A percentile compares a stretch with the other conserved stretches of the same genome.
These are phyloP conservation scores for Rhegmatorhina hoffmannsi DNA, from an alignment of 2,113 vertebrate genomes.

Conservation along the genomic window DNA sequence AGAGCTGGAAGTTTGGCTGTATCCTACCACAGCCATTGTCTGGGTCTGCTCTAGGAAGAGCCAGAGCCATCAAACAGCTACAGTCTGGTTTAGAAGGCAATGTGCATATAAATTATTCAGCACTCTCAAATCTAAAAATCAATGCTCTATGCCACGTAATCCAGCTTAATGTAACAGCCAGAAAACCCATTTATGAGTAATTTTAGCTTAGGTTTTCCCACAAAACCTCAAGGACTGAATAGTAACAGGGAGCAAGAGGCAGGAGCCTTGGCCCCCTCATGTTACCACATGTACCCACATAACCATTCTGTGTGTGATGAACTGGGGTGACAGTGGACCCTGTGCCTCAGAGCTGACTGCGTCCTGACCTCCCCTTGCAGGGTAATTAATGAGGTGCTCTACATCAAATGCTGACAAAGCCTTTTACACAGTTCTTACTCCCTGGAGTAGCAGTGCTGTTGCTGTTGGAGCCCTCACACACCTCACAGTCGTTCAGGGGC, in stretches of 20 bases:
- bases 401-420: neutral
- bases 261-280: fast-evolving
- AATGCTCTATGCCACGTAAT: neutral
- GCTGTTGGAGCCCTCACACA: neutral
- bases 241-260: neutral
- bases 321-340: fast-evolving
- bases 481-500: fast-evolving
- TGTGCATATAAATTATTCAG: slow-evolving; percentile 17
- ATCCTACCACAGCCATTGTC: neutral
- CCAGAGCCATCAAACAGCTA: neutral
- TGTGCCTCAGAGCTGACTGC: neutral
- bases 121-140: slow-evolving; percentile 18
- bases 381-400: neutral
- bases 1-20: neutral
- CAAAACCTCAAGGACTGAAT: neutral
- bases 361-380: neutral
- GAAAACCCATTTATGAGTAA: neutral
- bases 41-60: neutral
- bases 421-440: neutral
- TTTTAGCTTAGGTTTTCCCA: neutral
- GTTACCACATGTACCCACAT: fast-evolving
- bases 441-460: neutral
- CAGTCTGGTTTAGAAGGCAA: neutral
- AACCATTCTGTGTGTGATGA: neutral
- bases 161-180: slow-evolving; percentile 5